Evolutionary conservation across 2,797 vertebrate genomes (phyloP), one percentile per base, ranked within the genome.

Genomic region (Mallotus villosus): DNA sequence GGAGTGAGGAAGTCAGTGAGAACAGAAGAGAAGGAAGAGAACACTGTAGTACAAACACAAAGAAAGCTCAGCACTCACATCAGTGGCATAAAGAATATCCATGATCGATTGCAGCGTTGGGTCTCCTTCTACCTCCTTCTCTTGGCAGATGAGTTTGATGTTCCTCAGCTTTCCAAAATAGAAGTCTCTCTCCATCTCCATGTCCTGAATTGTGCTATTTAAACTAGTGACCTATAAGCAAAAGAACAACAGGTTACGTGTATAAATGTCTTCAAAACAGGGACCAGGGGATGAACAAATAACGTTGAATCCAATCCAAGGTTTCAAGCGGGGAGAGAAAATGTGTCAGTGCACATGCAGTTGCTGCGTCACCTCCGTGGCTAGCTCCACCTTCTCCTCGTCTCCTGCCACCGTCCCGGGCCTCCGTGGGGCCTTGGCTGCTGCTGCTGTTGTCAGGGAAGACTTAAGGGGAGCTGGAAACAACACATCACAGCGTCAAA

Each of bases 181-280:
- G 91, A 96, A 96, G 78, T 96, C 93, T 85, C 94, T 92, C 85
- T 96, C 95, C 81, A 96, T 95, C 86, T 95, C 95, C 88, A 94
- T 88, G 66, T 94, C 94, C 83, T 93, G 91, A 8, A 95, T 91
- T 2, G 91, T 94, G 41, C 93, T 81, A 82, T 94, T 95, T 82
- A 96, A 82, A 49, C 90, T 91, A 0, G 89, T 93, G 79, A 95
- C 87, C 95, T 96, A 85, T 53, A 29, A 34, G 58, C 14, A 25
- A 25, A 27, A 53, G 32, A 25, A 27, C 14, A 51, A 34, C 1
- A n/a, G 24, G 3, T 55, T 55, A 2, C 17, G 0, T 55, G 5
- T n/a, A 55, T n/a, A 6, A 7, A 55, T 55, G 51, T 55, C 16
- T 55, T 46, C 41, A 55, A 55, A n/a, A 55, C 19, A 1, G 17